These are phyloP conservation scores for Macrosiphum euphorbiae DNA, from an alignment of 2,888 invertebrate genomes.

Conservation along the genomic window DNA sequence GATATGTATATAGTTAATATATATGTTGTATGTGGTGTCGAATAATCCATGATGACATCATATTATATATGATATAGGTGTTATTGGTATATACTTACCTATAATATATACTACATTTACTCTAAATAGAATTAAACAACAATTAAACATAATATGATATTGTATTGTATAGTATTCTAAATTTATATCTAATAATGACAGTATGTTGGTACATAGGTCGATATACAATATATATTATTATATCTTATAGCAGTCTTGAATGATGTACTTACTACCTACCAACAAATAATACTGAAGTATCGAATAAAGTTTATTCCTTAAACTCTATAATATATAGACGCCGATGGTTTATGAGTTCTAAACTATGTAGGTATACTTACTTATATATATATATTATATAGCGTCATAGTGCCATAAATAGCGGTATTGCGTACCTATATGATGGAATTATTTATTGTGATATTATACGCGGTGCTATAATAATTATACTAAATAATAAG, in stretches of 20 bases:
- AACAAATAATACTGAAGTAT: not conserved
- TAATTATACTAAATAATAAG: too few species aligned
- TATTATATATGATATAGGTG: not conserved
- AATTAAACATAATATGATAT: too few species aligned
- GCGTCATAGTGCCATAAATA: not conserved
- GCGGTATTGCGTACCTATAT: not conserved
- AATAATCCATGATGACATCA: not conserved
- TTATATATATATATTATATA: not conserved
- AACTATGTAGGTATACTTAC: not conserved
- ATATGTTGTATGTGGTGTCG: too few species aligned
- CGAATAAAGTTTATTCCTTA: not conserved
- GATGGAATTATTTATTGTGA: not conserved
- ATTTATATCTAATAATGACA: not conserved
- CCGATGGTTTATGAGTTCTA: conserved; percentile 11
- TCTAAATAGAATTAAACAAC: too few species aligned
- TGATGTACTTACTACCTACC: not conserved
- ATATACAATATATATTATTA: not conserved
- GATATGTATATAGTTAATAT: not conserved
- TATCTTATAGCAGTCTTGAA: not conserved
- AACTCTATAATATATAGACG: not conserved
- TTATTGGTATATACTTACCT: not conserved
- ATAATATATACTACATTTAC: not conserved
- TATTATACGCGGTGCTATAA: too few species aligned
- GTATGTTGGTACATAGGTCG: not conserved
- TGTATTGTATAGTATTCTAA: not conserved